A percentile compares a stretch with the other conserved stretches of the same genome.
Conservation (phyloP, 2,113 vertebrate genomes). For the Tetrax tetrax region DNA sequence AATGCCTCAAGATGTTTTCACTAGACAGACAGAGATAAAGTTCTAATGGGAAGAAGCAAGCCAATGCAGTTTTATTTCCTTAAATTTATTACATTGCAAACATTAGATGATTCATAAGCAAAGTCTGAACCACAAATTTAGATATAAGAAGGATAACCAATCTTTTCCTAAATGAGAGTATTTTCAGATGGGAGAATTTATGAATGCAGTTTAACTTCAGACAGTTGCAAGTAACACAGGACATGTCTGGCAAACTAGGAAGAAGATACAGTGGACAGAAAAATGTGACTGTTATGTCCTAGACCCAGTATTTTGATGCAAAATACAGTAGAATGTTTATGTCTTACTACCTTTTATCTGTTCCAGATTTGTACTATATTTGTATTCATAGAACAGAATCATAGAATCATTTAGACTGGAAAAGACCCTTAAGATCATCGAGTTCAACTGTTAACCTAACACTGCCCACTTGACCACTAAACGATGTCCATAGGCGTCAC, state of each 20-base stretch:
- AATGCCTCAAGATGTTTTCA: neutral
- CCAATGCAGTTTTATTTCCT: neutral
- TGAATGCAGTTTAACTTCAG: neutral
- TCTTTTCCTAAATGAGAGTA: neutral
- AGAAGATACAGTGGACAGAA: neutral
- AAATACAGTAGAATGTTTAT: neutral
- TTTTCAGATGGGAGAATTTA: neutral
- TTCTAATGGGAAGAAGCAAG: neutral
- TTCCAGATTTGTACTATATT: neutral
- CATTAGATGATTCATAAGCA: neutral
- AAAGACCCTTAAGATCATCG: fast-evolving
- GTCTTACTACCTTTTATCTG: neutral
- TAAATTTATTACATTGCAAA: neutral
- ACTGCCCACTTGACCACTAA: neutral
- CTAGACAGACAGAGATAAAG: neutral
- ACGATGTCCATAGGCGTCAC: neutral
- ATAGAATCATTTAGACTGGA: neutral
- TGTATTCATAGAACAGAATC: neutral
- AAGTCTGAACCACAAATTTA: neutral
- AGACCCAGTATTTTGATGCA: neutral
- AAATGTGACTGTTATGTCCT: neutral
- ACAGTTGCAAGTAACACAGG: neutral
- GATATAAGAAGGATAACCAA: neutral
- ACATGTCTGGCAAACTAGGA: neutral
- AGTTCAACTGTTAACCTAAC: fast-evolving